Conservation (phyloP, 2,797 vertebrate genomes). For the Syngnathus acus region DNA sequence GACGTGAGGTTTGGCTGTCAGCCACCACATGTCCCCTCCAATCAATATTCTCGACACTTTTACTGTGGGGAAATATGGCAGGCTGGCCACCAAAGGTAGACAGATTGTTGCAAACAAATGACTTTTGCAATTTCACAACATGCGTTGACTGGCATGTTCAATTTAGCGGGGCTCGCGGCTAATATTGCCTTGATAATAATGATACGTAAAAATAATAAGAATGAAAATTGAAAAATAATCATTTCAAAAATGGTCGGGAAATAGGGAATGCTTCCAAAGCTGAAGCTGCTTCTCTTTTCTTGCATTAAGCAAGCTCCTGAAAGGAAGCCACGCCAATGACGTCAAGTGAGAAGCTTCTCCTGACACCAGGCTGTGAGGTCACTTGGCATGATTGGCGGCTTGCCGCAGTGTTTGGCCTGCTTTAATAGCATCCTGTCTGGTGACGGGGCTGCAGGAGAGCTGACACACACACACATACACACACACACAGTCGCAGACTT, state of each 20-base stretch:
- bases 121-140: not conserved
- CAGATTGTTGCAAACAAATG: not conserved
- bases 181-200: not conserved
- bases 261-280: no score
- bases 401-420: constrained; percentile 35
- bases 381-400: constrained; percentile 49
- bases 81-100: not conserved
- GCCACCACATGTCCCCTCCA: not conserved
- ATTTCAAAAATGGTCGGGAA: no score
- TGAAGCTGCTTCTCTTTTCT: no score
- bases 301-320: not conserved
- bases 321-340: not conserved
- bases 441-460: constrained; percentile 37
- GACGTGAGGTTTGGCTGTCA: constrained; percentile 14
- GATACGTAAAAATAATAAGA: no score
- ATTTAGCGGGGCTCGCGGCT: not conserved
- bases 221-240: no score
- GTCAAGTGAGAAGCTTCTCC: not conserved
- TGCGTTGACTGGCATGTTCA: not conserved
- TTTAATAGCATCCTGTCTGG: constrained; percentile 60
- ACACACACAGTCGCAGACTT: constrained; percentile 11
- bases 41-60: constrained; percentile 29
- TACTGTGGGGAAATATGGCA: not conserved
- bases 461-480: constrained; percentile 6
- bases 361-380: constrained; percentile 41